These are phyloP conservation scores for Takifugu bimaculatus DNA, from an alignment of 2,113 vertebrate species.

Conservation along the genomic window DNA sequence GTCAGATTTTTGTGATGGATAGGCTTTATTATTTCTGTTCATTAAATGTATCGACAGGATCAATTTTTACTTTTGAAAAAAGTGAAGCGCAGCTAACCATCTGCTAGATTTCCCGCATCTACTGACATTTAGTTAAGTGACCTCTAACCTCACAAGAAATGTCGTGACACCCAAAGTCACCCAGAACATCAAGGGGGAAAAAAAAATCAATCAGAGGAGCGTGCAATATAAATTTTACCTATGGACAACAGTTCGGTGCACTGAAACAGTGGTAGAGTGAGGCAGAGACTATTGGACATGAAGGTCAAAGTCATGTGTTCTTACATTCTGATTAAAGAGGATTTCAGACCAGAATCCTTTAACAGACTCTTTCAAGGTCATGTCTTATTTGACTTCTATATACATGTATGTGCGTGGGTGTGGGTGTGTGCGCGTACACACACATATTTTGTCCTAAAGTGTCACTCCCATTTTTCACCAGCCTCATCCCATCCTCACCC, in stretches of 20 bases:
- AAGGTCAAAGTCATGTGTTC: no score
- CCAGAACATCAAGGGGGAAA: conserved; percentile 1
- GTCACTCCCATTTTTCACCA: no score
- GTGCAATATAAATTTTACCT: neutral
- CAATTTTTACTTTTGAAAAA: conserved; percentile 6
- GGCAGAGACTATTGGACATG: no score
- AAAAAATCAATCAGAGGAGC: neutral
- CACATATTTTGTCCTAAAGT: no score
- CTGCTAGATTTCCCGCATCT: conserved; percentile 42
- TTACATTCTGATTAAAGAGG: no score
- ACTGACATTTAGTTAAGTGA: conserved; percentile 63
- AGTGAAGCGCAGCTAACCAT: conserved; percentile 57
- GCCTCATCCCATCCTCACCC: no score
- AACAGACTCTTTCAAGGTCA: neutral
- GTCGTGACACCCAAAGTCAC: conserved; percentile 58
- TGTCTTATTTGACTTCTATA: no score
- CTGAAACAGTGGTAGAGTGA: no score
- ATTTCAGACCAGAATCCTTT: no score
- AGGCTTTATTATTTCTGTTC: conserved; percentile 7
- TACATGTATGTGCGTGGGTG: no score
- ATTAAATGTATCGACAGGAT: conserved; percentile 34
- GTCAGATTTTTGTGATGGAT: neutral
- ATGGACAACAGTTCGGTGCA: neutral
- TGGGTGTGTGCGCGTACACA: no score
- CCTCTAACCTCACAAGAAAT: conserved; percentile 68